A percentile compares a stretch with the other conserved stretches of the same genome.
These are phyloP conservation scores for Trachelus iudaicus DNA, from an alignment of 2,888 invertebrate genomes.

Conservation along the genomic window DNA sequence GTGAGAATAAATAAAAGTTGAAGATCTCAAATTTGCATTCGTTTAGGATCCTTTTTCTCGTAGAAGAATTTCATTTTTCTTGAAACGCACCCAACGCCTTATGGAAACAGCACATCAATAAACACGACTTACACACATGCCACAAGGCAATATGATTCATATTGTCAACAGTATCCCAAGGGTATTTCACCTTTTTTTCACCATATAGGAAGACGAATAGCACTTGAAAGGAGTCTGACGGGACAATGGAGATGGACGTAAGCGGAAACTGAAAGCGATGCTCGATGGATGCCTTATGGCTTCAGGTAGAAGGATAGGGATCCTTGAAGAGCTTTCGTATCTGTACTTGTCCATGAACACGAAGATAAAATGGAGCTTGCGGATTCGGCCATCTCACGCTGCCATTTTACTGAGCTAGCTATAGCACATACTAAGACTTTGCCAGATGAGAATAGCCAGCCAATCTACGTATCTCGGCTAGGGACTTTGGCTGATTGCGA, in stretches of 20 bases:
- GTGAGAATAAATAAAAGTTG: neutral
- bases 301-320: neutral
- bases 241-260: neutral
- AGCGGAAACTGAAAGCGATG: neutral
- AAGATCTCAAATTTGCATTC: too few species aligned
- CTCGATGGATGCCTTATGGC: neutral
- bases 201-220: neutral
- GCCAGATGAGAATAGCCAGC: neutral
- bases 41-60: neutral
- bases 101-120: neutral
- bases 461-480: neutral
- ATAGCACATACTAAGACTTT: neutral
- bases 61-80: neutral
- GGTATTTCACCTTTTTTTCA: neutral
- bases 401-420: neutral
- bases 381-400: neutral
- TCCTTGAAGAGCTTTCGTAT: neutral
- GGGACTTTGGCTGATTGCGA: neutral
- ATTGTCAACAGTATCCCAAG: neutral
- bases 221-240: neutral
- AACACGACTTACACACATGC: neutral
- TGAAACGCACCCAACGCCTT: neutral
- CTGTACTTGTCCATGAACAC: neutral
- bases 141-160: neutral
- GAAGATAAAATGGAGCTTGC: neutral